These are phyloP conservation scores for Tinamus guttatus DNA, from an alignment of 2,113 vertebrate genomes.

Conservation along the genomic window DNA sequence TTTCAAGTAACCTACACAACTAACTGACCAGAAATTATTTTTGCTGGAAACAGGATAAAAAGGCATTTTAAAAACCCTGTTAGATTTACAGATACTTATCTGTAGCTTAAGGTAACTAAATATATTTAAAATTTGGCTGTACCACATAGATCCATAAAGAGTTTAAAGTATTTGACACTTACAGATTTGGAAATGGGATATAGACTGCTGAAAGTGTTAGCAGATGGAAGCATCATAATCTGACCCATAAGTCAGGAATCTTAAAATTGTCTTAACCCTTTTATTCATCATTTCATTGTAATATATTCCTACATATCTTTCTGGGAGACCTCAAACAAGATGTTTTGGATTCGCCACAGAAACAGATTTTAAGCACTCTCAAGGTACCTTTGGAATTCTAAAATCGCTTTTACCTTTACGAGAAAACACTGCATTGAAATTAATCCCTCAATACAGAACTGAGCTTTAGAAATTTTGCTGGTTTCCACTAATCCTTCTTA, in stretches of 20 bases:
- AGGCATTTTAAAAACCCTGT: background rate
- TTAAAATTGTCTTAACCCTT: conserved; percentile 1
- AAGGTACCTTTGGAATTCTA: background rate
- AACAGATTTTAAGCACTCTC: background rate
- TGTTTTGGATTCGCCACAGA: background rate
- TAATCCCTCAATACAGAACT: background rate
- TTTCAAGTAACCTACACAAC: background rate
- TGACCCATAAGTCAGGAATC: background rate
- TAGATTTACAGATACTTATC: background rate
- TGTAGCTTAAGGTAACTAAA: background rate
- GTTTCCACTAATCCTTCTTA: background rate
- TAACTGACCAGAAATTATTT: background rate
- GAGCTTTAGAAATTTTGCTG: background rate
- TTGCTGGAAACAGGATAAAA: background rate
- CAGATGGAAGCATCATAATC: background rate
- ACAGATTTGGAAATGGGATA: background rate
- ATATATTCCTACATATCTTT: background rate
- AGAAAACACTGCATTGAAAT: background rate
- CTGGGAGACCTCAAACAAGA: background rate
- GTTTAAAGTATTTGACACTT: background rate
- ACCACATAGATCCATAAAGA: background rate
- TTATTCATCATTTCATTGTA: background rate
- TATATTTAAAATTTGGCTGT: background rate
- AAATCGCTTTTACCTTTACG: background rate
- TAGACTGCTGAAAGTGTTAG: background rate